phyloP scores from a whole-genome alignment of 1,140 invertebrate genomes.

The Teleogryllus occipitalis region DNA sequence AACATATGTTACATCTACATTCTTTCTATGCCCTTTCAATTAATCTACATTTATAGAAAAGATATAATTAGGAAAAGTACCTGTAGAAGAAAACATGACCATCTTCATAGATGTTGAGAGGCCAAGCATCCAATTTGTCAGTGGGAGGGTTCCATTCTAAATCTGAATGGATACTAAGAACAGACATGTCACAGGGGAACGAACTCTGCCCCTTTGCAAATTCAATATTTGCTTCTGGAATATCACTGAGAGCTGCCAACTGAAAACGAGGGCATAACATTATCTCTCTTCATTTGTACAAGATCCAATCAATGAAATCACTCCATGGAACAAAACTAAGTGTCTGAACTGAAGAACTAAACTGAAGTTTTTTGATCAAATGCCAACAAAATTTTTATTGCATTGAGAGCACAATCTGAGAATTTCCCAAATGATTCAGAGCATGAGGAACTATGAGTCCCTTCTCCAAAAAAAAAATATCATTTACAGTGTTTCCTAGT shows the following conservation, averaged over 20 bases:
- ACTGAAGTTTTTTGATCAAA: not conserved
- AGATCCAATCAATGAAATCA: no score
- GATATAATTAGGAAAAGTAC: constrained; percentile 27
- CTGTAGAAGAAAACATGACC: constrained; percentile 41
- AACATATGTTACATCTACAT: no score
- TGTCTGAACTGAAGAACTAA: not conserved
- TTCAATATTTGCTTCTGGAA: constrained; percentile 52
- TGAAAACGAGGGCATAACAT: constrained; percentile 27
- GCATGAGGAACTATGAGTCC: no score
- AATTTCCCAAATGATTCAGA: no score
- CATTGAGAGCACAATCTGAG: no score
- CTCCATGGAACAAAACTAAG: no score
- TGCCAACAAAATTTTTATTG: no score
- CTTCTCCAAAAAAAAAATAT: no score
- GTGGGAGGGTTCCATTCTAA: constrained; percentile 47
- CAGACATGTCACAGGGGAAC: constrained; percentile 50
- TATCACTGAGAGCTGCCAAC: constrained; percentile 50
- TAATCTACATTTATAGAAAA: no score
- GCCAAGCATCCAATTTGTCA: constrained; percentile 39
- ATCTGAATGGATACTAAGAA: constrained; percentile 45
- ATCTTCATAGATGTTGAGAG: constrained; percentile 42
- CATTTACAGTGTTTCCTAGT: no score
- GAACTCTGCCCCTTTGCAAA: constrained; percentile 49
- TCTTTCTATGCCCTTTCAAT: no score
- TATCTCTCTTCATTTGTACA: no score